Evolutionary conservation across 2,797 vertebrate genomes (phyloP).

Genomic region (Rhincodon typus): DNA sequence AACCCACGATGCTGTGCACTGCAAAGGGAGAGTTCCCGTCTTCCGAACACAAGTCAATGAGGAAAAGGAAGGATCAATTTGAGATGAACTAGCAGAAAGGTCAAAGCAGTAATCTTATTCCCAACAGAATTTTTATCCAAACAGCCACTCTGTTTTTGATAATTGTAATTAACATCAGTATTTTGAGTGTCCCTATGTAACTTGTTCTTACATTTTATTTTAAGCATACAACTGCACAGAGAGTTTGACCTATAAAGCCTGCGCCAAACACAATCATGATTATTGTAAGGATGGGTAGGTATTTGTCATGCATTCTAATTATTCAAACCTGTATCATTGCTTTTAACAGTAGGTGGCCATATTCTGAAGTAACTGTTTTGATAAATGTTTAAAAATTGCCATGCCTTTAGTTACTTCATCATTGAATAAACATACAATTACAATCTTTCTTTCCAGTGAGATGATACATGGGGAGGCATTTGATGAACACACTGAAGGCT

Average conservation of each 20-base stretch:
- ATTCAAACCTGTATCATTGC: not conserved
- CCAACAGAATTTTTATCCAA: not conserved
- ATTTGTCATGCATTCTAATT: not conserved
- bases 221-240: not conserved
- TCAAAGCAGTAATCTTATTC: no score
- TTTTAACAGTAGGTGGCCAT: not conserved
- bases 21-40: no score
- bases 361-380: not conserved
- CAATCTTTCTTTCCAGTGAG: not conserved
- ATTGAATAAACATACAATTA: not conserved
- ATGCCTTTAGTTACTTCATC: not conserved
- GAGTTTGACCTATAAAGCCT: not conserved
- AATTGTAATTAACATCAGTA: not conserved
- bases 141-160: not conserved
- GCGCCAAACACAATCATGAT: not conserved
- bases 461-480: not conserved
- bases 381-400: not conserved
- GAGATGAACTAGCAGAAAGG: no score
- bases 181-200: not conserved
- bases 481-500: not conserved
- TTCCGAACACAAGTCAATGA: no score
- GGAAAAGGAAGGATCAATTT: no score
- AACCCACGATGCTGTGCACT: no score
- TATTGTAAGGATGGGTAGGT: constrained; percentile 13
- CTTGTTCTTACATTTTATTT: not conserved